Evolutionary conservation across 2,113 vertebrate genomes (phyloP), one percentile per base, ranked within the genome.

Genomic region (Gavialis gangeticus): DNA sequence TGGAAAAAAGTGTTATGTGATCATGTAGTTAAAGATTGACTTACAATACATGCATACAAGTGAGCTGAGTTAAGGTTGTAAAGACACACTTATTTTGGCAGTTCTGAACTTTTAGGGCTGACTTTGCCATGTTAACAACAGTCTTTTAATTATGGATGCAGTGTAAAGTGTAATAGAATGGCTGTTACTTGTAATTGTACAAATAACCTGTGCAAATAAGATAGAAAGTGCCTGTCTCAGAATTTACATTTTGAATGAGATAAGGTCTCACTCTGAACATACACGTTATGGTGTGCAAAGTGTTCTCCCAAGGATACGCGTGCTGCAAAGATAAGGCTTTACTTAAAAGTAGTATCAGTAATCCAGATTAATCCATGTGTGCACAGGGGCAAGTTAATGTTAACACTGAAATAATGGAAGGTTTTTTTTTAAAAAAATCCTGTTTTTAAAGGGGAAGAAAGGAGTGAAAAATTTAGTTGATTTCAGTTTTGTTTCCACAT

Each of bases 51-150:
- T 63, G 34, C 54, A 34, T 21, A 4, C 66, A 73, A 87, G 82
- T 55, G 55, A 71, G 80, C 69, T 79, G 25, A 16, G 77, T 89
- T 92, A 69, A 85, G 46, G 46, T 46, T 46, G 46, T 46, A 46
- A 6, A 25, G 69, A 73, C 88, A 94, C 46, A 57, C 17, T 91
- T 77, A 93, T 83, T 58, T 18, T 85, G 69, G 82, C 22, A 93
- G 64, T 89, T 85, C 46, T 9, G 85, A 84, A 69, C 73, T 80
- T 58, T 37, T 55, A 54, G 75, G 58, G 62, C 77, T 82, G 79
- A 64, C 82, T 63, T 88, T 82, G 64, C 55, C 90, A 58, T 27
- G n/a, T 87, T 90, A 89, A 89, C 92, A 94, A n/a, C 58, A 90
- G 89, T 27, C 75, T 92, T 7, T 21, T 86, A 0, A 89, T 58